Evolutionary conservation across 1,140 invertebrate species (phyloP), one percentile per base, ranked within the genome.

Genomic region (Delia radicum): DNA sequence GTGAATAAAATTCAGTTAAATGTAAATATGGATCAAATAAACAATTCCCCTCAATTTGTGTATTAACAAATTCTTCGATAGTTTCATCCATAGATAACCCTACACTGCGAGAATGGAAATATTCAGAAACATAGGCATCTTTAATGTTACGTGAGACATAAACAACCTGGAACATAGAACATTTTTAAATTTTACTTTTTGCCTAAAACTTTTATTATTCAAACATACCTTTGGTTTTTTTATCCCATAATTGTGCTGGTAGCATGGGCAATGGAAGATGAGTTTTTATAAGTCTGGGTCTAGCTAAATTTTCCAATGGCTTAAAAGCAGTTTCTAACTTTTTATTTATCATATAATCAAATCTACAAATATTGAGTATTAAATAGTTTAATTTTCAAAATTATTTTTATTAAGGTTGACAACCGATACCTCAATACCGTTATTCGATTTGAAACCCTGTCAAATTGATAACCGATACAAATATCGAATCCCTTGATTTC

Each of bases 121-220:
- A 95, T 80, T 92, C 94, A 0, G 94, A 95, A 7, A 96, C 89
- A 28, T 90, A 91, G 0, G 91, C 90, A 81, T 96, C 94, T 85
- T 94, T 95, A 1, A 94, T 92, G 84, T 96, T 94, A 79, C 94
- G 89, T 0, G 89, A 88, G 0, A 95, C 89, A 79, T 95, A 95
- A 73, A 96, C 91, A 0, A 95, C 90, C 90, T 94, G 81, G 33
- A 76, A 72, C 15, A 5, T 1, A 3, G 15, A 63, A 63, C 26
- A 27, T 28, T n/a, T n/a, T n/a, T 3, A 63, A 63, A 21, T 62
- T 24, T 62, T 2, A 4, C 26, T 67, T 15, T 27, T 27, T 63
- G 4, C 13, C 28, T 63, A 8, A n/a, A 28, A 63, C 27, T 63
- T 27, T n/a, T 26, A 28, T 7, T 94, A n/a, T n/a, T n/a, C n/a